Base-by-base conservation (phyloP, 2,888 invertebrate genomes). In the Caenorhabditis sp. region DNA sequence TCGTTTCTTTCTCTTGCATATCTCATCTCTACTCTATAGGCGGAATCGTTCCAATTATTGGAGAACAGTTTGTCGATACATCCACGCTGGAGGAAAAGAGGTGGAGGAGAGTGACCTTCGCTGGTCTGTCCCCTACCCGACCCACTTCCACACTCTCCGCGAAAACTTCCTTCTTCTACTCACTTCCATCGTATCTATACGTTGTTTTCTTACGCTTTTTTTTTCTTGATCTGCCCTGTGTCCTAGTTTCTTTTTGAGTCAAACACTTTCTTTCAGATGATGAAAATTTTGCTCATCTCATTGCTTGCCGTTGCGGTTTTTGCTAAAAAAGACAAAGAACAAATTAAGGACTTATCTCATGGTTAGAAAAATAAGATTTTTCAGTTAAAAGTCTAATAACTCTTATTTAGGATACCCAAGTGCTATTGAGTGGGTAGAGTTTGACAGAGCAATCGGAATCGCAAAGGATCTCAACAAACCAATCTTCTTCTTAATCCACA, bases 401-500 rank as follows among this genome's bases (percentile, higher is more conserved):
- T n/a, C n/a, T n/a, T 20, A 1, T 69, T 82, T 44, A 88, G 91
- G 91, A 20, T 90, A 88, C 70, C 89, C 88, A 32, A 85, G 70
- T 55, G 90, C 89, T 40, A 89, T 91, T 65, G 87, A 90, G 53
- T 91, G 91, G 91, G 88, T 90, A 13, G 32, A 71, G 22, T 90
- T 86, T 77, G 87, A 88, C n/a, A 77, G 89, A 18, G 90, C 90
- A 9, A 47, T 89, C 26, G 87, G 88, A 26, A 68, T 90, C 20
- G 87, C 89, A n/a, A 88, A 89, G 65, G 87, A 90, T 58, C 79
- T 88, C 61, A 86, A 90, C 83, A 92, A 92, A 84, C 93, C 93
- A n/a, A 83, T 92, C 58, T 92, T 93, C 92, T 83, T 93, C 72
- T 84, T 93, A 3, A 92, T 93, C 47, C 93, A 93, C 88, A 93